phyloP scores from a whole-genome alignment of 2,888 invertebrate species.

The Cacoxenus indagator region DNA sequence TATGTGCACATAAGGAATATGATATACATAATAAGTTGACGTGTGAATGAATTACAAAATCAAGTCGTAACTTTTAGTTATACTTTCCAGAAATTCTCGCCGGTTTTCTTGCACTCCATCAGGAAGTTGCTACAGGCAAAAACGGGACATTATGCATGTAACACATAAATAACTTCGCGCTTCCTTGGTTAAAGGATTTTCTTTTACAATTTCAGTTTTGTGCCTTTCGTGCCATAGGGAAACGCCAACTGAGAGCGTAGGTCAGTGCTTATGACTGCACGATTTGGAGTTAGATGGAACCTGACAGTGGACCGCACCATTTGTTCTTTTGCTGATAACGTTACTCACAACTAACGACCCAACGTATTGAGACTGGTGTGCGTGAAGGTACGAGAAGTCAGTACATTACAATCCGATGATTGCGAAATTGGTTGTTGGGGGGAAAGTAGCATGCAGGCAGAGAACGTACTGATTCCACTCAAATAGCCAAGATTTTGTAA shows the following conservation, averaged over 20 bases:
- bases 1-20: constrained; percentile 97
- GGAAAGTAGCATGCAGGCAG: constrained; percentile 82
- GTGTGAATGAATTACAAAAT: not conserved
- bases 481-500: not conserved
- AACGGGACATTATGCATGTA: too few relatives aligned
- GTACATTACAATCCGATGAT: constrained; percentile 99
- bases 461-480: constrained; percentile 81
- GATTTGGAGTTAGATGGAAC: too few relatives aligned
- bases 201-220: too few relatives aligned
- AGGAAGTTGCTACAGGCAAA: constrained; percentile 93
- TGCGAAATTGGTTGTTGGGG: constrained; percentile 97
- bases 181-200: too few relatives aligned
- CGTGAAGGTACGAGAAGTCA: constrained; percentile 92
- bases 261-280: too few relatives aligned
- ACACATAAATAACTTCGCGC: too few relatives aligned
- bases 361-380: constrained; percentile 93
- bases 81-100: constrained; percentile 85
- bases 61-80: too few relatives aligned
- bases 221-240: too few relatives aligned
- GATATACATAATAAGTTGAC: constrained; percentile 96
- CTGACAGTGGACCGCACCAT: too few relatives aligned
- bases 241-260: too few relatives aligned
- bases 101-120: constrained; percentile 93
- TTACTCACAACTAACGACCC: too few relatives aligned
- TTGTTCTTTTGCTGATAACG: too few relatives aligned